A percentile compares a stretch with the other conserved stretches of the same genome.
Evolutionary conservation across 2,888 invertebrate species (phyloP).

Genomic region (Tachina lurida): DNA sequence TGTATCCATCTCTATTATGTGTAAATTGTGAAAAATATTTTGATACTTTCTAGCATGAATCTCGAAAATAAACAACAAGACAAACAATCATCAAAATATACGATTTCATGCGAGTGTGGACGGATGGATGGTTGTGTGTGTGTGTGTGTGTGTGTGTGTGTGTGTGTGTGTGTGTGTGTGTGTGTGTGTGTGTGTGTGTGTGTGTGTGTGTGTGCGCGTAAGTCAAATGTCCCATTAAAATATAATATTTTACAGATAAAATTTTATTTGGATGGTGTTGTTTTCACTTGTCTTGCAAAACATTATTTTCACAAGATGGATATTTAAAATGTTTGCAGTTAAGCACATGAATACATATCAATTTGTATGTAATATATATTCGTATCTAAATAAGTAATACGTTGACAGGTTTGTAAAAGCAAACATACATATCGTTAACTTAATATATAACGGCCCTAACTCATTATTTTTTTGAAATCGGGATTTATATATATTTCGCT

Average conservation of each 20-base stretch:
- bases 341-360: not conserved
- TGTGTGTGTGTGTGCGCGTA: not conserved
- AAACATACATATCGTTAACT: not conserved
- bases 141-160: too few relatives aligned
- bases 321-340: not conserved
- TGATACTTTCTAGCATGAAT: conserved; percentile 9
- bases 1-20: not conserved
- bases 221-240: conserved; percentile 63
- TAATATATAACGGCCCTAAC: too few relatives aligned
- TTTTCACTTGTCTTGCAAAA: conserved; percentile 47
- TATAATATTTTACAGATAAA: conserved; percentile 65
- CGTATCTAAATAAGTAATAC: not conserved
- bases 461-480: too few relatives aligned
- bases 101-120: conserved; percentile 19
- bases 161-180: too few relatives aligned
- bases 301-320: conserved; percentile 19
- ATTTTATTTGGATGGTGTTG: conserved; percentile 49
- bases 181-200: too few relatives aligned
- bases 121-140: conserved; percentile 9
- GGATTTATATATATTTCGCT: too few relatives aligned
- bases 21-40: conserved; percentile 34
- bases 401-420: not conserved
- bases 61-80: not conserved
- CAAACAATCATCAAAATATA: conserved; percentile 38
- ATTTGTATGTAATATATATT: too few relatives aligned